Percentiles rank a stretch among this genome's conserved stretches.
Evolutionary conservation across 2,888 invertebrate species (phyloP).

Genomic region (Drosophila lutescens): DNA sequence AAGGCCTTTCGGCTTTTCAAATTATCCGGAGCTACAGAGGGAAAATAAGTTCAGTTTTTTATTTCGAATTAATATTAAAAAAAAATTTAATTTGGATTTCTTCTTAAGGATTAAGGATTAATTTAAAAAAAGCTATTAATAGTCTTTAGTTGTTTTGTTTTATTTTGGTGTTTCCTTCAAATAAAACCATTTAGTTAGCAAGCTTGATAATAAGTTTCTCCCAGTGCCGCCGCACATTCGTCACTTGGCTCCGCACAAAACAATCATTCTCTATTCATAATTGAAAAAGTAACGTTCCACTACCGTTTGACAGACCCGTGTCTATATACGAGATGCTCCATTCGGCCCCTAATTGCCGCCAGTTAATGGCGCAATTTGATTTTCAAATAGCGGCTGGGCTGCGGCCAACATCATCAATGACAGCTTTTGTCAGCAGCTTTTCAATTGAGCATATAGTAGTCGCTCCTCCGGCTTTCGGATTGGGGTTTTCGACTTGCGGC

Average conservation of each 20-base stretch:
- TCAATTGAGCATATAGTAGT: constrained; percentile 54
- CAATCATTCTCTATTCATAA: constrained; percentile 76
- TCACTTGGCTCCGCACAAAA: constrained; percentile 57
- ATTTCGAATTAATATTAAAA: neutral
- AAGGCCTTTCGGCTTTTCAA: constrained; percentile 25
- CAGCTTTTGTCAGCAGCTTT: constrained; percentile 79
- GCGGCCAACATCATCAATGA: constrained; percentile 63
- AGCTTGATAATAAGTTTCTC: constrained; percentile 2
- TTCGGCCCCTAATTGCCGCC: constrained; percentile 68
- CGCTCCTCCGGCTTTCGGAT: constrained; percentile 9
- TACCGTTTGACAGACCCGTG: constrained; percentile 64
- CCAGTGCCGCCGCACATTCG: constrained; percentile 39
- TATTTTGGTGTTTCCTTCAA: no score
- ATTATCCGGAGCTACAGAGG: constrained; percentile 25
- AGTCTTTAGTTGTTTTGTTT: no score
- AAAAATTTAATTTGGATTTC: no score
- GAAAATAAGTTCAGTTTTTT: neutral
- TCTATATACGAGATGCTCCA: constrained; percentile 19
- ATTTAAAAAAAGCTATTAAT: no score
- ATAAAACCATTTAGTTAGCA: neutral
- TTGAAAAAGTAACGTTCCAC: constrained; percentile 71
- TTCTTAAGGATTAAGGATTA: no score
- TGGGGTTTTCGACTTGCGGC: constrained; percentile 4
- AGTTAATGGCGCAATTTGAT: constrained; percentile 74
- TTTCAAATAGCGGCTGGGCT: constrained; percentile 58